These are phyloP conservation scores for Anthonomus grandis DNA, from an alignment of 1,140 invertebrate genomes.

Conservation along the genomic window DNA sequence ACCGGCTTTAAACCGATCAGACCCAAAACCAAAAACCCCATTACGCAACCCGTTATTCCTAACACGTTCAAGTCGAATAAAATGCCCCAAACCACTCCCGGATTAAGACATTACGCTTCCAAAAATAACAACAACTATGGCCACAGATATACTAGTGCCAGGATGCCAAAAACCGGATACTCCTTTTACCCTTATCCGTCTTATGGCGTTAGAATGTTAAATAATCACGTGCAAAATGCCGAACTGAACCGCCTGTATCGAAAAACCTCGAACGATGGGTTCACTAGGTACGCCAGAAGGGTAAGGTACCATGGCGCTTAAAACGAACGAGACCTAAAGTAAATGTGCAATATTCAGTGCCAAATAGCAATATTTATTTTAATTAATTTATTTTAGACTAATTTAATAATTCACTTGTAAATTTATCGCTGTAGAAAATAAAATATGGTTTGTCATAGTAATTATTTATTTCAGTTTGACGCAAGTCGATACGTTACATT, in stretches of 20 bases:
- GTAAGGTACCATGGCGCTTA: not conserved
- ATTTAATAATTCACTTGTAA: no score
- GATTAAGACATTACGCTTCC: conserved; percentile 33
- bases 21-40: conserved; percentile 12
- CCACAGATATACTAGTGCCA: conserved; percentile 3
- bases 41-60: conserved; percentile 18
- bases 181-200: conserved; percentile 1
- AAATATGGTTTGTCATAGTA: no score
- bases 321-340: not conserved
- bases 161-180: conserved; percentile 1
- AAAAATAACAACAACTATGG: conserved; percentile 6
- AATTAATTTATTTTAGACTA: no score
- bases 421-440: no score
- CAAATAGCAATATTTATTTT: no score
- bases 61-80: conserved; percentile 34
- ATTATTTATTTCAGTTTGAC: no score
- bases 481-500: no score
- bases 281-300: conserved; percentile 26
- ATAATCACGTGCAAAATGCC: conserved; percentile 3
- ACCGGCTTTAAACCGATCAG: conserved; percentile 34
- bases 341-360: no score
- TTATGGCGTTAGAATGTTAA: not conserved
- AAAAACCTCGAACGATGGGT: conserved; percentile 19
- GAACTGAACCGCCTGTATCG: conserved; percentile 23
- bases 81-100: conserved; percentile 35